Evolutionary conservation across 2,888 invertebrate genomes (phyloP), one percentile per base, ranked within the genome.

Genomic region (Sialis lutaria): DNA sequence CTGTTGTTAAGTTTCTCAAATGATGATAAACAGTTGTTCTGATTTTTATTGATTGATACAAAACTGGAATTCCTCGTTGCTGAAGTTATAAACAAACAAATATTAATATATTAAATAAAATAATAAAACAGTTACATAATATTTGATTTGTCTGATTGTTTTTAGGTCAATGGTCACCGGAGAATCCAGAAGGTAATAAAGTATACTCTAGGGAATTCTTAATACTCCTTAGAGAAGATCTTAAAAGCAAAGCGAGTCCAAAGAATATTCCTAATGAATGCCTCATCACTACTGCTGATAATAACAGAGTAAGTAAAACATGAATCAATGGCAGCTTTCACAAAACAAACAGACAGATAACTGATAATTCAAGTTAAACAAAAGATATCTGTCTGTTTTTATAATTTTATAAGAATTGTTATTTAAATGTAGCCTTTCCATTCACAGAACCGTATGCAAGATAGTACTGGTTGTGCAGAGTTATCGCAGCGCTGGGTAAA

Each of bases 111-210:
- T 12, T 7, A 33, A 33, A 44, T 33, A 12, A 22, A 10, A 44
- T n/a, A 33, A 44, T 33, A 32, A 10, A 33, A 12, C n/a, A 6
- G 5, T 33, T 10, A 33, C 31, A 22, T 22, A 22, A 22, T 22
- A 2, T 22, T 2, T 22, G 4, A 12, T 33, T 44, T 10, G 22
- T 37, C 6, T 13, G 8, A 34, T 35, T 41, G 7, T 42, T 57
- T 58, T 40, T 50, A 64, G 88, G 82, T 59, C 91, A 92, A 67
- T 92, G 91, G 91, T 85, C 87, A 54, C 91, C 91, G 3, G 59
- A 74, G 13, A 89, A 90, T 63, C 77, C 71, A 33, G 73, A 74
- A 52, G 91, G 91, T 3, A 84, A 81, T 59, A 89, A 82, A 60
- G 75, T 77, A 50, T 93, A 93, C 62, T 82, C 85, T 55, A 73